Base-by-base conservation (phyloP, 2,113 vertebrate genomes). In the Gyps fulvus region DNA sequence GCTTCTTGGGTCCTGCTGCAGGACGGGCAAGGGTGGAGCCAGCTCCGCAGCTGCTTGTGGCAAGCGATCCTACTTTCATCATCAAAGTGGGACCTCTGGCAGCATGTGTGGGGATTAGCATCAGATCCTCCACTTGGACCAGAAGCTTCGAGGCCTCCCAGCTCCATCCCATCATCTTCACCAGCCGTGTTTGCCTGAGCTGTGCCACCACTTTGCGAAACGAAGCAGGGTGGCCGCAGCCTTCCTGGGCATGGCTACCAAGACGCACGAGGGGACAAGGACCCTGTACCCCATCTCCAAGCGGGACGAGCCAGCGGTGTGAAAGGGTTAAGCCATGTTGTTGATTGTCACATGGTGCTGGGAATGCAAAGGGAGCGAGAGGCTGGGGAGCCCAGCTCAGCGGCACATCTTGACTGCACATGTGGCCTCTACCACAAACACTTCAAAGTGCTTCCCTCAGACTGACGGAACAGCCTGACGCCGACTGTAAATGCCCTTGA, bases 401-500 rank as follows among this genome's bases (percentile, higher is more conserved):
- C 94, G 16, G 96, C 98, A 99, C 99, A 99, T 99, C 99, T 99
- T 99, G 99, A 98, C 97, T 98, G 99, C 99, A 99, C 99, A 99
- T 99, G 99, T 99, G 99, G 99, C 97, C 97, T 95, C 99, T 98
- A 99, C 99, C 98, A 97, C 99, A 99, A 99, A 98, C 98, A 99
- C 99, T 99, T 99, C 99, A 99, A 99, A 99, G 99, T 99, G 98
- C 98, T 98, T 98, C 98, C 98, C 98, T 99, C 99, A 99, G 99
- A 99, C 99, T 98, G 98, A 98, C 98, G 98, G 98, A 98, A 98
- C 98, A 98, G 98, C 98, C 99, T 99, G 99, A 99, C 99, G 99
- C 99, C 99, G 98, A 99, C 98, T 99, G 99, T 99, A 99, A 99
- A 99, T 98, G 98, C 98, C 98, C 99, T 99, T 99, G 99, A 99